Evolutionary conservation across 2,797 vertebrate genomes (phyloP).

Genomic region (Nyctalus aviator): DNA sequence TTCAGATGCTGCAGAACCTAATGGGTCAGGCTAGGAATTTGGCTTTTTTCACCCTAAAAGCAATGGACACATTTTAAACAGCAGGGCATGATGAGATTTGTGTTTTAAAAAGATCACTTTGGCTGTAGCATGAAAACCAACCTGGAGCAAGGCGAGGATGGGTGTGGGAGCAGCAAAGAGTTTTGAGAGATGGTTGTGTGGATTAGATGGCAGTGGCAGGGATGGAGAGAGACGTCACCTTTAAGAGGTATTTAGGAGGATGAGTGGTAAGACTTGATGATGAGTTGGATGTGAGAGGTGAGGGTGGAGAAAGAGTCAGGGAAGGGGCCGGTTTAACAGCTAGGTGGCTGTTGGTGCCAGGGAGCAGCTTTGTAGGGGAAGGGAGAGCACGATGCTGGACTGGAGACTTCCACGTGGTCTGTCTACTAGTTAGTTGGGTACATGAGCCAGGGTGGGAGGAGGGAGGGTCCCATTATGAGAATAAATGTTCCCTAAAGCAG

Average conservation of each 20-base stretch:
- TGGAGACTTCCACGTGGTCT: neutral
- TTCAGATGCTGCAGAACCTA: neutral
- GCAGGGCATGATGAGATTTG: neutral
- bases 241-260: neutral
- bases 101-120: neutral
- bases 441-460: neutral
- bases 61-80: neutral
- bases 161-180: too few species aligned
- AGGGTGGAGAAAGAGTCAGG: neutral
- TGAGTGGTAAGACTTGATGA: neutral
- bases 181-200: neutral
- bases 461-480: neutral
- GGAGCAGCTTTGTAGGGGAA: neutral
- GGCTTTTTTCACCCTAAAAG: conserved; percentile 1
- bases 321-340: neutral
- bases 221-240: neutral
- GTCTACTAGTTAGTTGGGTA: neutral
- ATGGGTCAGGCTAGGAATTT: neutral
- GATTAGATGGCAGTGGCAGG: neutral
- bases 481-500: neutral
- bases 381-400: neutral
- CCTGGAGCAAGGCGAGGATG: neutral
- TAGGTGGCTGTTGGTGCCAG: neutral
- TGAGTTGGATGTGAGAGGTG: neutral
- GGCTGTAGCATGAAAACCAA: neutral